These are phyloP conservation scores for Podarcis raffonei DNA, from an alignment of 2,113 vertebrate species.

Conservation along the genomic window DNA sequence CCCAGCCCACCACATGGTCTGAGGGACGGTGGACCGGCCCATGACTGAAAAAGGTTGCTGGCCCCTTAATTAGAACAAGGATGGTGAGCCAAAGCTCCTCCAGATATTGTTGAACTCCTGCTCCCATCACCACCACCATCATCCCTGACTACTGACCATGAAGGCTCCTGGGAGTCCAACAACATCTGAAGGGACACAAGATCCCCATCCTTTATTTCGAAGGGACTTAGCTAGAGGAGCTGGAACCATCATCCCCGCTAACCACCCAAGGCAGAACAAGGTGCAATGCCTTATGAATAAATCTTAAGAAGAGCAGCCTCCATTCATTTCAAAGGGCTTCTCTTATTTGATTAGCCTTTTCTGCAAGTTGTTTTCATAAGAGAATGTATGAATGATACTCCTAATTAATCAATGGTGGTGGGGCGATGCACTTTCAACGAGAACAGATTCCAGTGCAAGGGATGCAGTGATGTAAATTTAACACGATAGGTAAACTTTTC, in stretches of 20 bases:
- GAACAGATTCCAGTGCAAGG: conserved; percentile 43
- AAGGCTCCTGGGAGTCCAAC: no score
- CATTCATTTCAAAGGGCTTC: background rate
- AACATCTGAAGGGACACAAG: no score
- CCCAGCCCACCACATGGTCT: no score
- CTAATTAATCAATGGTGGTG: background rate
- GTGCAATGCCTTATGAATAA: background rate
- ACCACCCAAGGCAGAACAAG: background rate
- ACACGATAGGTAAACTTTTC: conserved; percentile 58
- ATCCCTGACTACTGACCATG: no score
- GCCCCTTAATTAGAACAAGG: no score
- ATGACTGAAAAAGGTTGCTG: no score
- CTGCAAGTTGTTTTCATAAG: background rate
- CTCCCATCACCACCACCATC: no score
- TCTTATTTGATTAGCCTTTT: background rate
- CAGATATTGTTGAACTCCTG: no score
- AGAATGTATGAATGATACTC: background rate
- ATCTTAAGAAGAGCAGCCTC: background rate
- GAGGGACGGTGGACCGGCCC: no score
- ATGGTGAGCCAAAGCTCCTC: no score
- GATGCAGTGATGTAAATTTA: conserved; percentile 28
- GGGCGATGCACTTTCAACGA: background rate
- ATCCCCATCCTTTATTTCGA: background rate
- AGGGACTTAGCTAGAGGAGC: background rate
- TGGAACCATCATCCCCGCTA: background rate